These are phyloP conservation scores for Ceramica pisi DNA, from an alignment of 2,888 invertebrate genomes.

Conservation along the genomic window DNA sequence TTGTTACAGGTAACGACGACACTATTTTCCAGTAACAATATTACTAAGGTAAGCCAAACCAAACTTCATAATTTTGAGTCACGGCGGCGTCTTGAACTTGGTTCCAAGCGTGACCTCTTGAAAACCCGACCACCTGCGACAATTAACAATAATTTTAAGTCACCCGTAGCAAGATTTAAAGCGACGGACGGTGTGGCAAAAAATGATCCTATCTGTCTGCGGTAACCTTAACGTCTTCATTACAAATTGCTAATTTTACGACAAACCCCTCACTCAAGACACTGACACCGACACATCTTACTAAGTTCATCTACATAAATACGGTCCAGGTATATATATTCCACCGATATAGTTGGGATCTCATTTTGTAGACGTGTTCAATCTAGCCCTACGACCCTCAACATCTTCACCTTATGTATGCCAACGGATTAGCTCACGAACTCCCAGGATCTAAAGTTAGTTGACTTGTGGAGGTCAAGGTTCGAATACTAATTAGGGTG, in stretches of 20 bases:
- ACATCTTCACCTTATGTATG: constrained; percentile 23
- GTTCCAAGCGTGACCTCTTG: too few species aligned
- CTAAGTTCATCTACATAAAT: constrained; percentile 11
- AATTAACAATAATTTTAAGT: too few species aligned
- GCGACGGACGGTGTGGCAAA: not conserved
- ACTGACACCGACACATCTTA: not conserved
- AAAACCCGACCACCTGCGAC: too few species aligned
- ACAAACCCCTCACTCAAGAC: not conserved
- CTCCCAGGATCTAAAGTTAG: constrained; percentile 32
- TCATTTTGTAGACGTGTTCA: constrained; percentile 38
- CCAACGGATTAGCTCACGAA: constrained; percentile 34
- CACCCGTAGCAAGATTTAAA: too few species aligned
- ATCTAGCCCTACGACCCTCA: constrained; percentile 28
- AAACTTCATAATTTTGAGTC: too few species aligned
- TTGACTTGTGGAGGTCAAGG: constrained; percentile 27
- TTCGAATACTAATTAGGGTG: constrained; percentile 33
- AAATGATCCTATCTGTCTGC: not conserved
- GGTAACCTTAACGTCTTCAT: not conserved
- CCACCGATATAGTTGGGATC: constrained; percentile 22
- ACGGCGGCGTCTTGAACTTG: too few species aligned
- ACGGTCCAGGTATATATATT: not conserved
- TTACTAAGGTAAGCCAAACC: constrained; percentile 30
- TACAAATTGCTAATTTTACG: constrained; percentile 3
- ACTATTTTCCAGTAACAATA: not conserved
- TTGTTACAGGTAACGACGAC: constrained; percentile 34